Percentiles rank a stretch among this genome's conserved stretches.
Conservation (phyloP, 2,888 invertebrate species). For the Pyralis farinalis region DNA sequence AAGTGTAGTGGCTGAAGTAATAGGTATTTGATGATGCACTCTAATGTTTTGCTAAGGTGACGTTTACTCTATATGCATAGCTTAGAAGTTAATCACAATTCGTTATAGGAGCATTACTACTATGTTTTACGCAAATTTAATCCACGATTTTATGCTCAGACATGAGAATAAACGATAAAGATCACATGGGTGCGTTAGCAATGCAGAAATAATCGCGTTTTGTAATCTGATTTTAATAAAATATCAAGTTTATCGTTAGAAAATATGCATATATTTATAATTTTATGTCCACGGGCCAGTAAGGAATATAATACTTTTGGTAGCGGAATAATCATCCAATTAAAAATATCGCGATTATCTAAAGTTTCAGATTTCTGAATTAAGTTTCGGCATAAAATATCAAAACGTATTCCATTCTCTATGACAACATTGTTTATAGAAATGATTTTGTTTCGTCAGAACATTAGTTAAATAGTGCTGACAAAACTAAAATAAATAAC, state of each 20-base stretch:
- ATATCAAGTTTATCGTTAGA: neutral
- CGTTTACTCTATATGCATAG: neutral
- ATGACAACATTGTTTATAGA: too few species aligned
- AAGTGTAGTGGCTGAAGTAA: neutral
- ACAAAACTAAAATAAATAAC: conserved; percentile 26
- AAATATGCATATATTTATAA: neutral
- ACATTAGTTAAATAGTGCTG: conserved; percentile 1
- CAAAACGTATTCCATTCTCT: too few species aligned
- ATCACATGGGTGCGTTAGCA: neutral
- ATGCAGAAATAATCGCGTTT: neutral
- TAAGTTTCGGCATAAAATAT: too few species aligned
- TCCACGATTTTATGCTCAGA: neutral
- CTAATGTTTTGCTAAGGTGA: conserved; percentile 2
- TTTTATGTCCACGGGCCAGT: neutral
- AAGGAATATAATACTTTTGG: too few species aligned
- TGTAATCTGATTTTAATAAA: conserved; percentile 2
- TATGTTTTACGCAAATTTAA: neutral
- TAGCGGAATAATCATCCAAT: too few species aligned
- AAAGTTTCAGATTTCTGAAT: too few species aligned
- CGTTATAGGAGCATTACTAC: conserved; percentile 5
- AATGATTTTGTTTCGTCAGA: neutral
- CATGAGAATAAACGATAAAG: neutral
- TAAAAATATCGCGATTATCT: neutral
- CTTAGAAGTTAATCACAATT: neutral
- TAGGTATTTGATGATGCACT: conserved; percentile 7